phyloP scores from a whole-genome alignment of 2,113 vertebrate genomes.

The Burhinus oedicnemus region DNA sequence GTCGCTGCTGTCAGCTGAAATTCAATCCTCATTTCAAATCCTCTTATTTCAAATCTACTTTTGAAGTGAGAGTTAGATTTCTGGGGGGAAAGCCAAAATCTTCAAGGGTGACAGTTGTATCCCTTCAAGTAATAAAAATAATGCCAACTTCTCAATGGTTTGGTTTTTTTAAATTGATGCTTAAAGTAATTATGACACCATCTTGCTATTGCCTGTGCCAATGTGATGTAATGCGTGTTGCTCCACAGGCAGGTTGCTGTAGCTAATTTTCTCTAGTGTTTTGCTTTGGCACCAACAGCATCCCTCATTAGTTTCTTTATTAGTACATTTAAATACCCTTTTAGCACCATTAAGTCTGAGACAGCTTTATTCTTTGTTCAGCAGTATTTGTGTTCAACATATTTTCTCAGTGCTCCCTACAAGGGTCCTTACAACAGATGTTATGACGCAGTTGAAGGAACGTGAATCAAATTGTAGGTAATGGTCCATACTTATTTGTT shows the following conservation, averaged over 20 bases:
- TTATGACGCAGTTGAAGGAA: constrained; percentile 31
- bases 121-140: neutral
- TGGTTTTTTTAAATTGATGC: neutral
- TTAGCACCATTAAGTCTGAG: constrained; percentile 62
- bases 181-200: neutral
- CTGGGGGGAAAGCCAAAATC: neutral
- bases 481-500: constrained; percentile 65
- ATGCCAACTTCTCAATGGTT: neutral
- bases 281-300: constrained; percentile 44
- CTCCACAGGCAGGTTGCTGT: neutral
- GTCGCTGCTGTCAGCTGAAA: neutral
- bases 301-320: constrained; percentile 72
- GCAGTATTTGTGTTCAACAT: constrained; percentile 50
- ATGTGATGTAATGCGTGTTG: neutral
- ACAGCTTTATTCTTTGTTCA: constrained; percentile 61
- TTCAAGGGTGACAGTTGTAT: neutral
- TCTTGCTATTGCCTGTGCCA: neutral
- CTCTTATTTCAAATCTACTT: neutral
- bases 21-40: neutral
- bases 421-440: constrained; percentile 58
- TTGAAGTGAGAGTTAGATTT: neutral
- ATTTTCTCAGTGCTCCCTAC: constrained; percentile 43
- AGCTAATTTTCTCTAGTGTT: constrained; percentile 47
- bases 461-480: constrained; percentile 63
- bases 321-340: constrained; percentile 62